Evolutionary conservation across 2,888 invertebrate species (phyloP), one percentile per base, ranked within the genome.

Genomic region (Drosophila nr. perissopoda): DNA sequence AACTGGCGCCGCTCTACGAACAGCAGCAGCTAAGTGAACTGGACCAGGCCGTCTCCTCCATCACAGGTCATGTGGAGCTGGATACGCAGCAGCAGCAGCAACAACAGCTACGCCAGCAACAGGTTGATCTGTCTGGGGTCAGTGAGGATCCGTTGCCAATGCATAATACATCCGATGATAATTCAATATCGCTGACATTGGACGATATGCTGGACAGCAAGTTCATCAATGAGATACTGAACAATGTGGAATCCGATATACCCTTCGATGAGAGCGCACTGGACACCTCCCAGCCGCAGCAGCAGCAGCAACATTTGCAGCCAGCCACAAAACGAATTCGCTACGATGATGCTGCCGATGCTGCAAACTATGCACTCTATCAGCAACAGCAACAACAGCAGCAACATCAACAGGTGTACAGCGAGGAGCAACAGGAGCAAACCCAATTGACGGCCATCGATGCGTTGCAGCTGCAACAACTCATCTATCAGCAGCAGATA

Each of bases 161-260:
- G 46, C 88, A 90, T 25, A 92, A 89, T 27, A 78, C 88, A 51
- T 91, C 91, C 18, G 92, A 92, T 69, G 91, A 92, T 11, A 92
- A 91, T 75, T 92, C 92, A 27, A 91, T 92, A 75, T 89, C 87
- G 6, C 73, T 92, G 29, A 92, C 89, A 1, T 81, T 93, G 36
- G 92, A 92, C 36, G 93, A 93, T 51, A 89, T 91, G 83, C 83
- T 93, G 29, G 92, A 92, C 74, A 92, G 91, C 66, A 92, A 92
- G 81, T 87, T 92, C 36, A 91, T 92, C 29, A 92, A 92, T 40
- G 93, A 92, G 65, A 92, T 92, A 4, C 69, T 92, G 6, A 93
- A 90, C 65, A 91, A 91, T 0, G 81, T 88, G 4, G 91, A 91
- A 59, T 73, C 90, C 3, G 91, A 90, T 31, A 85, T 90, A 51